A percentile compares a stretch with the other conserved stretches of the same genome.
phyloP scores from a whole-genome alignment of 2,113 vertebrate genomes.

The Elaphurus davidianus region DNA sequence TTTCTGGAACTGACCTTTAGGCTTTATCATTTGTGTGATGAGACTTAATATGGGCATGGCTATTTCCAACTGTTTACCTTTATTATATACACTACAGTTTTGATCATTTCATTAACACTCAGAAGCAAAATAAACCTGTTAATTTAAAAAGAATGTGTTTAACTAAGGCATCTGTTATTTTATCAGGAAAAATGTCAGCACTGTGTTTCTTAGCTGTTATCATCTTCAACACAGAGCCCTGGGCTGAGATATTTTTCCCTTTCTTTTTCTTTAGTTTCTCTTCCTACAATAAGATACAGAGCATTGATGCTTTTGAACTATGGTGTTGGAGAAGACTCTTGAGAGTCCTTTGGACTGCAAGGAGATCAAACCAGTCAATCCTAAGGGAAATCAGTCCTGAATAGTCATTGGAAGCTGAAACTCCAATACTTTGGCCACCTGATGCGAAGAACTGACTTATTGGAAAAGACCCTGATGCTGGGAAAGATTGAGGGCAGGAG shows the following conservation, averaged over 20 bases:
- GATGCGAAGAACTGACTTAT: background rate
- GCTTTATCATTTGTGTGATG: background rate
- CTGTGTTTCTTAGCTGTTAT: background rate
- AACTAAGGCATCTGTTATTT: background rate
- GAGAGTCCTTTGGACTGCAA: background rate
- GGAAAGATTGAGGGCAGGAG: background rate
- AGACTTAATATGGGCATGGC: background rate
- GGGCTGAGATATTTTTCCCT: background rate
- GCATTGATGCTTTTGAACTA: background rate
- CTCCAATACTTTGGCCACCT: background rate
- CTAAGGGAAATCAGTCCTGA: background rate
- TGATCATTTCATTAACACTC: background rate
- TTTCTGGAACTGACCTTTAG: background rate
- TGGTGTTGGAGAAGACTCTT: background rate
- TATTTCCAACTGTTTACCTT: background rate
- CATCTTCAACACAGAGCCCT: background rate
- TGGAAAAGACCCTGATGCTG: background rate
- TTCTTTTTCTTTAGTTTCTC: background rate
- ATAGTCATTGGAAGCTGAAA: background rate
- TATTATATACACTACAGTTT: background rate
- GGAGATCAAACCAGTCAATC: background rate
- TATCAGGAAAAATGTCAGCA: background rate
- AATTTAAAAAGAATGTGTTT: background rate
- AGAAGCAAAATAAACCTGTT: background rate
- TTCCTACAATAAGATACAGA: background rate